Evolutionary conservation across 2,113 vertebrate species (phyloP), one percentile per base, ranked within the genome.

Genomic region (Erpornis zantholeuca): DNA sequence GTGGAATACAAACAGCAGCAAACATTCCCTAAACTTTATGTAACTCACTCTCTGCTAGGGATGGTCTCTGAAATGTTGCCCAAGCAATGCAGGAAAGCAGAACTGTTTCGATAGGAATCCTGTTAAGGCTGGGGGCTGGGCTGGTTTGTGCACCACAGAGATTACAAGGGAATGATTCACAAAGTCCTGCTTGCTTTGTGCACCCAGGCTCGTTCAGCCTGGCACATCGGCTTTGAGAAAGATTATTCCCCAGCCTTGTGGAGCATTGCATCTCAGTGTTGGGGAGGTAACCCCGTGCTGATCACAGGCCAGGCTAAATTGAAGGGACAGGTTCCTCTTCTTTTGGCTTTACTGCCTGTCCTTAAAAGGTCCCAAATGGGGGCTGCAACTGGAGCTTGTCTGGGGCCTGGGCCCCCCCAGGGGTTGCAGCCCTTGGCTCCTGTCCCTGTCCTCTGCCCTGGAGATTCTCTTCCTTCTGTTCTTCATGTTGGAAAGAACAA

Each of bases 311-410:
- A 44, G 19, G 21, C 56, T 24, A 45, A 73, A 83, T 2, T 27
- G 20, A 69, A 72, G 3, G 15, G 12, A 29, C 2, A 5, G 3
- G 1, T 25, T 65, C 31, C 28, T 63, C 45, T 72, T 21, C 13
- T n/a, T 5, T 28, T 54, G 72, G 17, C 18, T 90, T 42, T 23
- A 6, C 4, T 38, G 27, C 15, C 25, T 57, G 25, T 44, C 47
- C 24, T 80, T 18, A 31, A 16, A 4, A 86, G 17, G 14, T 15
- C 21, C 15, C 52, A 70, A 63, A 69, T 12, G 17, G n/a, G 45
- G 65, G 40, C 36, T 2, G 0, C 13, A 45, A 38, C 17, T 50
- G 13, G 1, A 19, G 31, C 9, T n/a, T n/a, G n/a, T n/a, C n/a
- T n/a, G n/a, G n/a, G n/a, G n/a, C n/a, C n/a, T n/a, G n/a, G n/a